Percentiles rank a stretch among this genome's conserved stretches.
Evolutionary conservation across 2,797 vertebrate genomes (phyloP).

Genomic region (Dryobates pubescens): DNA sequence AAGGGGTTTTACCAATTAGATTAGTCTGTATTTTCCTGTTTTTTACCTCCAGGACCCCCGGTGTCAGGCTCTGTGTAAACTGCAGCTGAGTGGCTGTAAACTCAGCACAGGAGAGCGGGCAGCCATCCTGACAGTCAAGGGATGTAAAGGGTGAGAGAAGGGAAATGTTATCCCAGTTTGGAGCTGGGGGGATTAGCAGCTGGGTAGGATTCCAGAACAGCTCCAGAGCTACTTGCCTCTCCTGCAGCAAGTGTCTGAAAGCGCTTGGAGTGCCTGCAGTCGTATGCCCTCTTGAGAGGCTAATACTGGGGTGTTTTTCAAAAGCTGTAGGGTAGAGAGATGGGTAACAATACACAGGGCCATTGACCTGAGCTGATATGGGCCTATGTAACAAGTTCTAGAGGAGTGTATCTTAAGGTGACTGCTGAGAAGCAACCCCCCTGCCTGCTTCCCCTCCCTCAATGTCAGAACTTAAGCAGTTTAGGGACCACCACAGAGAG

Average conservation of each 20-base stretch:
- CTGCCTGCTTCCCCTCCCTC: not conserved
- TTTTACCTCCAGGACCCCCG: not conserved
- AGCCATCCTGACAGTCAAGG: not conserved
- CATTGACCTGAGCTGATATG: not conserved
- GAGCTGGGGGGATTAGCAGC: not conserved
- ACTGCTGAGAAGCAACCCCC: not conserved
- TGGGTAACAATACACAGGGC: not conserved
- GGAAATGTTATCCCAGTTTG: not conserved
- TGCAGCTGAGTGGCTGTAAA: not conserved
- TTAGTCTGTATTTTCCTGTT: not conserved
- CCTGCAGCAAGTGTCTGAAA: not conserved
- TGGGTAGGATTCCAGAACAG: not conserved
- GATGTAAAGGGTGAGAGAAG: not conserved
- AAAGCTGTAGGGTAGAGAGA: not conserved
- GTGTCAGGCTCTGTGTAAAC: not conserved
- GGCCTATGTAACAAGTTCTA: not conserved
- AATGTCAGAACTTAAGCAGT: not conserved
- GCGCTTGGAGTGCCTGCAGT: not conserved
- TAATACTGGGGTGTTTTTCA: not conserved
- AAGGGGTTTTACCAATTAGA: not conserved
- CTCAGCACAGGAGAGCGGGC: not conserved
- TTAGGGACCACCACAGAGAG: not conserved
- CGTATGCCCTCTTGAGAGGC: accelerated
- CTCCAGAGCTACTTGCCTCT: not conserved
- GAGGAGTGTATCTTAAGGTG: accelerated